Evolutionary conservation across 2,888 invertebrate genomes (phyloP), one percentile per base, ranked within the genome.

Genomic region (Callinectes sapidus): DNA sequence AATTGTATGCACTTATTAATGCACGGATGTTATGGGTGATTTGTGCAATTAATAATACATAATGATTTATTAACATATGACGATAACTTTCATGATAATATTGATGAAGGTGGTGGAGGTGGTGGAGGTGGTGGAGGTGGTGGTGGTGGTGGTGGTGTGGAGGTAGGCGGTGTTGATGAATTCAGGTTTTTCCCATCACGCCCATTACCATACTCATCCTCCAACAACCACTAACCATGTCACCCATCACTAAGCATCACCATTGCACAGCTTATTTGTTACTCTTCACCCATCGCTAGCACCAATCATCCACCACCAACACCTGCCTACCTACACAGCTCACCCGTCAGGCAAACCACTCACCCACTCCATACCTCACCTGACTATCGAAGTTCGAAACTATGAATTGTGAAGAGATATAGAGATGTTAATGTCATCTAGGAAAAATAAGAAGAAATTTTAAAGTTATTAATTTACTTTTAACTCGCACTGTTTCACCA

Each of bases 1-100:
- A n/a, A 28, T 28, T 77, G 32, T 77, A 81, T 81, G 81, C 81
- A 81, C 81, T 32, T 18, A 81, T 81, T 35, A 81, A 81, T 81
- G 35, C 81, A 81, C 81, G 32, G 16, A 81, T 81, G 28, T 35
- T 18, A 35, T 0, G 81, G 35, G 35, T 32, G 81, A 35, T 81
- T 81, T 35, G 35, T 35, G 81, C 14, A 3, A 81, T 81, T 35
- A 35, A 81, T 81, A 35, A 81, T 35, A 32, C 13, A n/a, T 16
- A 35, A 81, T 35, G 18, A 81, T 81, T 35, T 35, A 61, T 14
- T 23, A 81, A 32, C 2, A 35, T 81, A 77, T 35, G 16, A 77
- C 16, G 35, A 81, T 81, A 3, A 32, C 35, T 32, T 10, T 35
- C 3, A 35, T 35, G 35, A 32, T 35, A 35, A 35, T 35, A 32